Base-by-base conservation (phyloP, 1,140 invertebrate genomes). In the Aphaenogaster ashmeadi region DNA sequence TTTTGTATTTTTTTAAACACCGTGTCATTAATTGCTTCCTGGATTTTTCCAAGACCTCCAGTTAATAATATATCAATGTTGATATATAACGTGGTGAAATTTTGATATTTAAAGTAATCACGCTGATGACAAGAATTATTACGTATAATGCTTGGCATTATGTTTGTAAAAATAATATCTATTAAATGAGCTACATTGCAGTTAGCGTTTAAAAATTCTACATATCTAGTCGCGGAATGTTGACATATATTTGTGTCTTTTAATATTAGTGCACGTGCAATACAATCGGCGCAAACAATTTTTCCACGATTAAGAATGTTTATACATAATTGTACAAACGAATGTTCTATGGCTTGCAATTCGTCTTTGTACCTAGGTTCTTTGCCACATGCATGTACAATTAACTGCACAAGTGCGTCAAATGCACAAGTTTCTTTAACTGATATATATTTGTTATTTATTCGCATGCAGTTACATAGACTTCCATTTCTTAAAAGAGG, bases 361-460 rank as follows among this genome's bases (percentile, higher is more conserved):
- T 72, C 7, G 1, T 52, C 47, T 72, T 72, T 72, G 1, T 71
- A 52, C 0, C 1, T 36, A 33, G 27, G 2, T 72, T 52, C 27
- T 52, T 72, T 72, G 9, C 47, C 47, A 69, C 69, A 72, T 36
- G 69, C 69, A 18, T 54, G 47, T 7, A 72, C 36, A 52, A 72
- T 33, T 72, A 54, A 18, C 2, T 72, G 47, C 2, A 72, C 8
- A 36, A 36, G 13, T 18, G 27, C 5, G 2, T 72, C 69, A 5
- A 72, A 72, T 18, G 47, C 47, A 3, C 69, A 54, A 36, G 69
- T 72, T 33, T 72, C 47, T 52, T 72, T 72, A 18, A 72, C 47
- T n/a, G 47, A 18, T 50, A 72, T 13, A 5, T 52, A 52, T 52
- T 52, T 52, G 18, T 72, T 8, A 52, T 50, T 52, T 52, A 36